Evolutionary conservation across 2,888 invertebrate genomes (phyloP).

Genomic region (Drosophila borborema): DNA sequence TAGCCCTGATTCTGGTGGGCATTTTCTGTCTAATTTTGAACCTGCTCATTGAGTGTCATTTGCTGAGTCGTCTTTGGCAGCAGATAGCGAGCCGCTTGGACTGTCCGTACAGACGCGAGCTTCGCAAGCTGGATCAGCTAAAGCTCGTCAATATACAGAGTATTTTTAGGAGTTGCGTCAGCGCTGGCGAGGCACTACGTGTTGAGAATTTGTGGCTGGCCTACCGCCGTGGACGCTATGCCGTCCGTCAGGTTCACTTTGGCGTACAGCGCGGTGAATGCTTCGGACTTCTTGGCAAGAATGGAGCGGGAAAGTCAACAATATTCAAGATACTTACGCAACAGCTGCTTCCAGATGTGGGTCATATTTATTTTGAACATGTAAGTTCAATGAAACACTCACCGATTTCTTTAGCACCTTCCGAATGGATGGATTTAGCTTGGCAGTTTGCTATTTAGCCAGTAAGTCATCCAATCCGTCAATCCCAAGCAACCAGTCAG

Average conservation of each 20-base stretch:
- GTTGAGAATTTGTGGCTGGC: constrained; percentile 82
- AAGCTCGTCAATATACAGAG: constrained; percentile 84
- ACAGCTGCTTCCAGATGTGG: constrained; percentile 87
- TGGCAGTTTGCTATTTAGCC: no score
- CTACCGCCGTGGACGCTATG: constrained; percentile 79
- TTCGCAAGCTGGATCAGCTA: constrained; percentile 75
- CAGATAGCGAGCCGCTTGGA: constrained; percentile 52
- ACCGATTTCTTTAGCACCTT: no score
- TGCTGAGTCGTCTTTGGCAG: constrained; percentile 63
- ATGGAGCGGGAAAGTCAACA: constrained; percentile 96
- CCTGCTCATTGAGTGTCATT: constrained; percentile 86
- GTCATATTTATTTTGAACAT: constrained; percentile 83
- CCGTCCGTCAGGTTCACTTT: constrained; percentile 83
- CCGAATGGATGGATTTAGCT: no score
- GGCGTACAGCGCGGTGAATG: constrained; percentile 86
- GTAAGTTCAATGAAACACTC: constrained; percentile 50
- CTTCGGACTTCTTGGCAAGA: constrained; percentile 93
- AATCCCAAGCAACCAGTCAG: not conserved
- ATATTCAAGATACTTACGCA: constrained; percentile 92
- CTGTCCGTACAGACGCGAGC: constrained; percentile 56
- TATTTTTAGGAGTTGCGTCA: constrained; percentile 67
- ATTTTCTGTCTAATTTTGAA: constrained; percentile 87
- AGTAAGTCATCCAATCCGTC: not conserved
- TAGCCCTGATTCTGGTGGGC: constrained; percentile 88
- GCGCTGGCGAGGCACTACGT: constrained; percentile 73